Evolutionary conservation across 1,140 invertebrate genomes (phyloP), one percentile per base, ranked within the genome.

Genomic region (Wiebesia pumilae): DNA sequence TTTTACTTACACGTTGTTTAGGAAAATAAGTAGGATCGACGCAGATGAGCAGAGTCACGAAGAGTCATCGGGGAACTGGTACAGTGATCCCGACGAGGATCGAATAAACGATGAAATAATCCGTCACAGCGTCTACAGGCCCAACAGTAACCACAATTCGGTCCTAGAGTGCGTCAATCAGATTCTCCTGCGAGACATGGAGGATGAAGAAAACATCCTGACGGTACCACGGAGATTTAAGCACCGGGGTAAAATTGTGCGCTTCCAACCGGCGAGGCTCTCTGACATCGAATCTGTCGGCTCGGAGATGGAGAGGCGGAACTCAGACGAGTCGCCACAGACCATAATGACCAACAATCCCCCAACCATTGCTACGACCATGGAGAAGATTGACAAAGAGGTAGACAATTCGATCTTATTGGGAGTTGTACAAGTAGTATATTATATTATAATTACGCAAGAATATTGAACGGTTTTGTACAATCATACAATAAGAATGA

Each of bases 151-250:
- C 90, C 96, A 97, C 88, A 97, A 97, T 92, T 96, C 96, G 3
- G 96, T 97, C 2, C 91, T 97, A 33, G 96, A 97, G 90, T 97
- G 96, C 89, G 96, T 97, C 47, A 97, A 97, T 93, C 96, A 97
- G 91, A 97, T 97, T 87, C 92, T 97, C 12, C 90, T 97, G 27
- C 90, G 93, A n/a, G 94, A 95, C 85, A 94, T 93, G 91, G 94
- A 95, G 47, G 94, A 94, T 24, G 92, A 93, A 58, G 93, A 93
- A 30, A 92, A 89, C 43, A 84, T 91, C 6, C 85, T 92, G 0
- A 91, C 93, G 6, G 90, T 91, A 0, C 91, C 93, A 3, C 90
- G 93, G 0, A 89, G 90, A 19, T 93, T 93, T 81, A 94, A 93
- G 73, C 92, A 94, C 65, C 91, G 92, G 40, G 93, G 93, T 0